These are phyloP conservation scores for Drosophila sechellia DNA, from an alignment of 1,140 invertebrate species.

Conservation along the genomic window DNA sequence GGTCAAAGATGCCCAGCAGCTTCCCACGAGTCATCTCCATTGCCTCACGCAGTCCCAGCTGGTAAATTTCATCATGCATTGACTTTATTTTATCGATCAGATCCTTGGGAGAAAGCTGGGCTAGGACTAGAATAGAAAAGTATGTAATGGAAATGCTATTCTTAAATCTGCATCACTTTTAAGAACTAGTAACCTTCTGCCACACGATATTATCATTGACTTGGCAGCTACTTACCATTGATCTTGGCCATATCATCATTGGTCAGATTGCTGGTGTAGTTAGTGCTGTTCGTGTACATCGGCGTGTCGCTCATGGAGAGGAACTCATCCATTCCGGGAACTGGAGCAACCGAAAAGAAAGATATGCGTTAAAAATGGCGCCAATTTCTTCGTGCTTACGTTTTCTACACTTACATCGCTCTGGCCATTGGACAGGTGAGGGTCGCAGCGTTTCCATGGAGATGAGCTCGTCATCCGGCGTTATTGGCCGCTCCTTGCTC, in stretches of 20 bases:
- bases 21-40: constrained; percentile 98
- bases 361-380: constrained; percentile 20
- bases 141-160: neutral
- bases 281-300: constrained; percentile 85
- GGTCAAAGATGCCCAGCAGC: constrained; percentile 94
- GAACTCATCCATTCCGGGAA: constrained; percentile 91
- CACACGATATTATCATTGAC: neutral
- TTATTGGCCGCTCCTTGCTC: neutral
- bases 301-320: constrained; percentile 85
- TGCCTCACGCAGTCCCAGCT: constrained; percentile 96
- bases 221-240: constrained; percentile 87
- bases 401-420: constrained; percentile 91
- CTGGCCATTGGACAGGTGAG: constrained; percentile 97
- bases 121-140: constrained; percentile 88
- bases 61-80: constrained; percentile 96
- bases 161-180: too few relatives aligned
- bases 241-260: constrained; percentile 89
- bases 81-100: constrained; percentile 96
- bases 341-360: constrained; percentile 76
- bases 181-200: neutral
- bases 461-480: constrained; percentile 85
- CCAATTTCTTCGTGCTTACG: neutral
- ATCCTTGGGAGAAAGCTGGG: constrained; percentile 90
- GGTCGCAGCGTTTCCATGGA: constrained; percentile 95
- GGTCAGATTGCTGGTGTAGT: constrained; percentile 87